Evolutionary conservation across 2,797 vertebrate species (phyloP).

Genomic region (Presbytis comata): DNA sequence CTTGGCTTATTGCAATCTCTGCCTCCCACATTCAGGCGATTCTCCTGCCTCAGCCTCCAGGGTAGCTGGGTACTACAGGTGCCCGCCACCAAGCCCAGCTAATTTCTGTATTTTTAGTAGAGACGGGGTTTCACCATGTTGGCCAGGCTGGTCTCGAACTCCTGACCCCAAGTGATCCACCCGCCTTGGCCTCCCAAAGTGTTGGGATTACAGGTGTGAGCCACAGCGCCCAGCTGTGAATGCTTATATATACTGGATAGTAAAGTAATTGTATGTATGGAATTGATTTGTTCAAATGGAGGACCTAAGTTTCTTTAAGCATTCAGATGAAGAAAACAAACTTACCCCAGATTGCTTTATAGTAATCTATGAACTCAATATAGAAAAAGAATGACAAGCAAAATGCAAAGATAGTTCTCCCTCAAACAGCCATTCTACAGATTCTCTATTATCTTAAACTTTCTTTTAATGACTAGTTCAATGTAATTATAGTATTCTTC

Average conservation of each 20-base stretch:
- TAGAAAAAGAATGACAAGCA: not conserved
- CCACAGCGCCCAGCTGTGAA: not conserved
- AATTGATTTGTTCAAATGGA: slow-evolving; percentile 23
- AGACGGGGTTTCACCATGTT: not conserved
- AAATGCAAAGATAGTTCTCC: slow-evolving; percentile 14
- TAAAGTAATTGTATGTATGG: not conserved
- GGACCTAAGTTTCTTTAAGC: not conserved
- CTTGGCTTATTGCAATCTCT: not conserved
- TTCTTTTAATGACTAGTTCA: not conserved
- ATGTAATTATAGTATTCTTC: not conserved
- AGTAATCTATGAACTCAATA: slow-evolving; percentile 7
- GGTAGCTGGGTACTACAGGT: not conserved
- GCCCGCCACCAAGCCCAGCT: not conserved
- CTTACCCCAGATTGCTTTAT: not conserved
- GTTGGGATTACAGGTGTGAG: not conserved
- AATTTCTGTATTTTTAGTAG: not conserved
- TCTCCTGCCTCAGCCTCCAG: not conserved
- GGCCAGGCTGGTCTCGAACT: not conserved
- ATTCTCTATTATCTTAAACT: not conserved
- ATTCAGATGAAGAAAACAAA: slow-evolving; percentile 20
- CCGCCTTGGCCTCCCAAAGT: not conserved
- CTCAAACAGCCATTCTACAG: not conserved
- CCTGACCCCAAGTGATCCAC: not conserved
- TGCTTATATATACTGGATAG: not conserved
- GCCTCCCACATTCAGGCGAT: not conserved